Conservation (phyloP, 2,113 vertebrate species). For the Eublepharis macularius region DNA sequence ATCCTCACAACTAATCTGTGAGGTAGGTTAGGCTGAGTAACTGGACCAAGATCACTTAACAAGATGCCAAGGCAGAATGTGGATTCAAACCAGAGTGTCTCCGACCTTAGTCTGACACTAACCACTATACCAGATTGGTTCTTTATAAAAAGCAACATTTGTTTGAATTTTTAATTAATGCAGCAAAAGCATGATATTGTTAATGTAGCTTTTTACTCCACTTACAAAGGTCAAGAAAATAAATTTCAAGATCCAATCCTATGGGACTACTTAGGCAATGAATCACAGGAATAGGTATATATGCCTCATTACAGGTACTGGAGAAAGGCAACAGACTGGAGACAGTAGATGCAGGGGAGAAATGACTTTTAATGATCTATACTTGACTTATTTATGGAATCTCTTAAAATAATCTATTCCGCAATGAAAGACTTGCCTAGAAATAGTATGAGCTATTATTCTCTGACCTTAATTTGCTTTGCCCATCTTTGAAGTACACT, state of each 20-base stretch:
- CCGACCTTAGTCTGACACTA: too few relatives aligned
- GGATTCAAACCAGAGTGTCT: too few relatives aligned
- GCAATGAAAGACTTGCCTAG: neutral
- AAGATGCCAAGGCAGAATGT: too few relatives aligned
- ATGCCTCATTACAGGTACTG: neutral
- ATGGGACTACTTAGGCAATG: neutral
- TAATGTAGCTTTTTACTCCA: rapidly evolving
- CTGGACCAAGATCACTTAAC: too few relatives aligned
- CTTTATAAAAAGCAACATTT: neutral
- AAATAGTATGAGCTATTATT: neutral
- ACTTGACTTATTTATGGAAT: neutral
- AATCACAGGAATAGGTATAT: neutral
- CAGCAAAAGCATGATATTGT: neutral
- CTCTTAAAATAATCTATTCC: neutral
- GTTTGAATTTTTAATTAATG: neutral
- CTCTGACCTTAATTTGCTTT: neutral
- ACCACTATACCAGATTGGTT: neutral
- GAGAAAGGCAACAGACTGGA: neutral
- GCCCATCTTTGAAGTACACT: neutral
- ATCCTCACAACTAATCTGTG: too few relatives aligned
- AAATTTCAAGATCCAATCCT: neutral
- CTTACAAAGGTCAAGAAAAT: neutral
- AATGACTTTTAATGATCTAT: neutral
- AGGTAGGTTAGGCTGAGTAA: too few relatives aligned
- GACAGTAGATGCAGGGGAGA: neutral